phyloP scores from a whole-genome alignment of 2,888 invertebrate genomes.

The Melinaea marsaeus region DNA sequence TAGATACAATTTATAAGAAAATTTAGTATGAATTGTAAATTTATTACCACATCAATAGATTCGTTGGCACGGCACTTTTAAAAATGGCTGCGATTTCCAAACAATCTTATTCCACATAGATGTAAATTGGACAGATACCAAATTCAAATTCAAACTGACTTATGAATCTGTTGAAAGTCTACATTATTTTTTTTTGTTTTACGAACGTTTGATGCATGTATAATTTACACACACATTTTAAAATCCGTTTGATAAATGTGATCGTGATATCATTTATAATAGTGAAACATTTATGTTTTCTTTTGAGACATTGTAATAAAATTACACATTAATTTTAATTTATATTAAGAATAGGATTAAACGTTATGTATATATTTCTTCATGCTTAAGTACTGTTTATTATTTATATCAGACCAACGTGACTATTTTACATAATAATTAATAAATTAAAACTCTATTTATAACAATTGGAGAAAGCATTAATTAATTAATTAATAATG shows the following conservation, averaged over 20 bases:
- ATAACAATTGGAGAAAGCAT: no score
- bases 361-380: no score
- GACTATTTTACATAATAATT: no score
- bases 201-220: slow-evolving; percentile 15
- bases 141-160: slow-evolving; percentile 22
- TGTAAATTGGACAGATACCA: slow-evolving; percentile 31
- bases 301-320: not conserved
- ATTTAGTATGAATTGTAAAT: slow-evolving; percentile 17
- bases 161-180: slow-evolving; percentile 29
- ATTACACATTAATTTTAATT: not conserved
- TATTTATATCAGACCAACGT: no score
- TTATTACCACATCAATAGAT: slow-evolving; percentile 29
- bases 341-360: no score
- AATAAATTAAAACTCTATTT: no score
- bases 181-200: slow-evolving; percentile 19
- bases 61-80: slow-evolving; percentile 23
- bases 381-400: no score
- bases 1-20: slow-evolving; percentile 1
- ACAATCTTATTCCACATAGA: slow-evolving; percentile 30
- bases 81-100: slow-evolving; percentile 31
- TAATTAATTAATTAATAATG: not conserved
- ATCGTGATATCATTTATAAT: slow-evolving; percentile 13
- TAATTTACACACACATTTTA: slow-evolving; percentile 2
- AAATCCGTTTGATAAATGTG: not conserved
- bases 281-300: slow-evolving; percentile 7